phyloP scores from a whole-genome alignment of 2,888 invertebrate genomes.

The Tenthredo amoena region DNA sequence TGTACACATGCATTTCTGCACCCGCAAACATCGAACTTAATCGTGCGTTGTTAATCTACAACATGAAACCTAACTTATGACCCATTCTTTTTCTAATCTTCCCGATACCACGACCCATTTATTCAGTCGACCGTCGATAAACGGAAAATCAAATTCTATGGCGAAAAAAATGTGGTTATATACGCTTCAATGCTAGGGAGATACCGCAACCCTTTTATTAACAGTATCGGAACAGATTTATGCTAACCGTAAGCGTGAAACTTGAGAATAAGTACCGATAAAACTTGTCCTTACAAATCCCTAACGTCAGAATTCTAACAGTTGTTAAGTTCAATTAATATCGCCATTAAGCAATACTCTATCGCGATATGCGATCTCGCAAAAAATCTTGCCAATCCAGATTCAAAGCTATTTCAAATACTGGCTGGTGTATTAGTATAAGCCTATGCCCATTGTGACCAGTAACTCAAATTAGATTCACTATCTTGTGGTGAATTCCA shows the following conservation, averaged over 20 bases:
- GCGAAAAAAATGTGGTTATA: background rate
- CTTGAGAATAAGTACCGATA: background rate
- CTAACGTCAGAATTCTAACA: background rate
- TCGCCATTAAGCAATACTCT: background rate
- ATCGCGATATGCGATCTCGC: background rate
- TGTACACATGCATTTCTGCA: background rate
- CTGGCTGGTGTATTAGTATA: background rate
- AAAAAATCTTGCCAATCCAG: background rate
- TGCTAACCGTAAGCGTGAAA: background rate
- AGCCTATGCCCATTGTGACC: background rate
- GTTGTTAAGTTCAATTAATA: background rate
- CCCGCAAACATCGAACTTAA: background rate
- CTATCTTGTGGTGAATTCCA: background rate
- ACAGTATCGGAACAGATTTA: background rate
- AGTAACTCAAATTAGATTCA: background rate
- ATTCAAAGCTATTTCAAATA: background rate
- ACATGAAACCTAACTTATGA: background rate
- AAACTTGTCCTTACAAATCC: background rate
- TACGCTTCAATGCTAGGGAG: background rate
- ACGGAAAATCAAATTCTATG: conserved; percentile 5
- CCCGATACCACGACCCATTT: conserved; percentile 3
- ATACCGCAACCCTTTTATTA: background rate
- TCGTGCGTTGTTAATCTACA: background rate
- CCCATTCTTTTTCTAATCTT: conserved; percentile 15
- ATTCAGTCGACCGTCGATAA: conserved; percentile 9